A percentile compares a stretch with the other conserved stretches of the same genome.
These are phyloP conservation scores for Zaprionus ghesquierei DNA, from an alignment of 1,140 invertebrate species.

Conservation along the genomic window DNA sequence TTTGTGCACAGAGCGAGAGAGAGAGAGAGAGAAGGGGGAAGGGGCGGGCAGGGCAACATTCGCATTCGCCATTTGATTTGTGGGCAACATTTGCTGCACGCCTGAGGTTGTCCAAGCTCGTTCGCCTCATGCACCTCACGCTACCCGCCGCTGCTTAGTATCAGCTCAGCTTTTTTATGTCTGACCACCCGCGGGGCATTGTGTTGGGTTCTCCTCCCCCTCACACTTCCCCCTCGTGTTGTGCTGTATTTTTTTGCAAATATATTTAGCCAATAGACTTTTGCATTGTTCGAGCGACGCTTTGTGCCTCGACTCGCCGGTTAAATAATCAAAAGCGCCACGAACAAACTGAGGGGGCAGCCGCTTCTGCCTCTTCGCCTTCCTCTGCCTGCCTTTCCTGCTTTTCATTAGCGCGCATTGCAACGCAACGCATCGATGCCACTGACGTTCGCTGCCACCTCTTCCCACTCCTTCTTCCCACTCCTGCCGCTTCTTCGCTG, in stretches of 20 bases:
- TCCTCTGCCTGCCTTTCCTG: constrained; percentile 66
- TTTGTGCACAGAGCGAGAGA: not conserved
- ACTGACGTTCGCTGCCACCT: constrained; percentile 20
- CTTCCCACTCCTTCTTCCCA: not conserved
- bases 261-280: constrained; percentile 74
- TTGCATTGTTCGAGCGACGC: constrained; percentile 64
- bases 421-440: constrained; percentile 44
- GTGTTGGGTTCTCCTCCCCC: not conserved
- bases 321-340: constrained; percentile 42
- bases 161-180: constrained; percentile 26
- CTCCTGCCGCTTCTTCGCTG: not conserved
- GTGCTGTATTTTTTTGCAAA: constrained; percentile 33
- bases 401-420: constrained; percentile 68
- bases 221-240: not conserved
- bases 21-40: not conserved
- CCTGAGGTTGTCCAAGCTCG: constrained; percentile 4
- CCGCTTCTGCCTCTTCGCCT: too few species aligned
- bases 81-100: constrained; percentile 52
- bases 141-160: not conserved
- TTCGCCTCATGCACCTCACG: not conserved
- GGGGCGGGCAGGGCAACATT: not conserved
- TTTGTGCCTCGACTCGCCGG: constrained; percentile 51
- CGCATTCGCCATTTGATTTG: constrained; percentile 48
- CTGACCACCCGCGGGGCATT: constrained; percentile 37
- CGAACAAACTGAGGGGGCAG: not conserved